Evolutionary conservation across 2,888 invertebrate species (phyloP).

Genomic region (Aleiodes testaceus): DNA sequence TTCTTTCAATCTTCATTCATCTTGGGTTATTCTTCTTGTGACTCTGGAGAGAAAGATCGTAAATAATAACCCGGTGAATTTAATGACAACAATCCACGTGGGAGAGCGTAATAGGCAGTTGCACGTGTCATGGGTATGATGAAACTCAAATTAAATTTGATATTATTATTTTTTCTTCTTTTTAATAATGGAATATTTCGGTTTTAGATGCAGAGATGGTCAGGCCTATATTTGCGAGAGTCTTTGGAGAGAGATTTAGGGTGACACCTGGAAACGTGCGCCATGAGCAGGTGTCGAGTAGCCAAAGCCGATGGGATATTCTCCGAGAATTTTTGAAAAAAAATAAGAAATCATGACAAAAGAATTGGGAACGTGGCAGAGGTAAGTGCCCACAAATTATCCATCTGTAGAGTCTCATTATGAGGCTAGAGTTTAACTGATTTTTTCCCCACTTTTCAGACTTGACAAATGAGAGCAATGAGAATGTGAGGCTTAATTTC

Average conservation of each 20-base stretch:
- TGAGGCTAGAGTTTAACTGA: background rate
- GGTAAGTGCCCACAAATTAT: slow-evolving; percentile 64
- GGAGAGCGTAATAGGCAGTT: slow-evolving; percentile 46
- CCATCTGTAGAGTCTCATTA: slow-evolving; percentile 13
- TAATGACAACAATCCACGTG: slow-evolving; percentile 49
- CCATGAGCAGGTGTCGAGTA: slow-evolving; percentile 25
- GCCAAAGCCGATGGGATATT: slow-evolving; percentile 27
- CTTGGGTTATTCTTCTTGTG: background rate
- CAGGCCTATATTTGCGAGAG: slow-evolving; percentile 11
- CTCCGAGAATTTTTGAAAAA: background rate
- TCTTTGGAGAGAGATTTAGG: background rate
- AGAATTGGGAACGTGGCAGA: slow-evolving; percentile 58
- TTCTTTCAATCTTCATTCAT: slow-evolving; percentile 10
- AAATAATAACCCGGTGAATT: slow-evolving; percentile 40
- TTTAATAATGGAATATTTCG: slow-evolving; percentile 1
- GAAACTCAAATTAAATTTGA: too few species aligned
- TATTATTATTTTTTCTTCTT: background rate
- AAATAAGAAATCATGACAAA: slow-evolving; percentile 54
- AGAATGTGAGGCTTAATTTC: slow-evolving; percentile 42
- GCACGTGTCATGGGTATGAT: slow-evolving; percentile 42
- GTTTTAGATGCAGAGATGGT: background rate
- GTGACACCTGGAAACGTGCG: slow-evolving; percentile 25
- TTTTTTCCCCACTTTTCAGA: too few species aligned
- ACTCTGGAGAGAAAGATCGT: background rate
- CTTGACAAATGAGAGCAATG: slow-evolving; percentile 1